A percentile compares a stretch with the other conserved stretches of the same genome.
These are phyloP conservation scores for Prosapia bicincta DNA, from an alignment of 2,888 invertebrate genomes.

Conservation along the genomic window DNA sequence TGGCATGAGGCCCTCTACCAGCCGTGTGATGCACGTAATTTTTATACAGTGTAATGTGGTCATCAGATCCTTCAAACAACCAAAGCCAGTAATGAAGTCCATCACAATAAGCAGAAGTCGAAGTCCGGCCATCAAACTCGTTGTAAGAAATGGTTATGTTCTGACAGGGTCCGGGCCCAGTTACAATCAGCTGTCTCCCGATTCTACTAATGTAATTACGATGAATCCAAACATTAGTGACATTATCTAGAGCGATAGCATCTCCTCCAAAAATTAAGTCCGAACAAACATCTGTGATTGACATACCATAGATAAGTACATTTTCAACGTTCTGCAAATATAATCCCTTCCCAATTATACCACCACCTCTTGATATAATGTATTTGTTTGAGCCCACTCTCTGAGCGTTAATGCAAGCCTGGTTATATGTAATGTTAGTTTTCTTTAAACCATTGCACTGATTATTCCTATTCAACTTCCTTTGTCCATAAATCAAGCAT, in stretches of 20 bases:
- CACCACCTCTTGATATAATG: conserved; percentile 4
- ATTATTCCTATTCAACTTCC: neutral
- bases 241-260: conserved; percentile 1
- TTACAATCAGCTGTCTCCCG: conserved; percentile 14
- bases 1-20: conserved; percentile 3
- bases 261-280: conserved; percentile 18
- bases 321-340: neutral
- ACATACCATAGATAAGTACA: conserved; percentile 8
- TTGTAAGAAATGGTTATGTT: neutral
- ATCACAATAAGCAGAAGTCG: conserved; percentile 6
- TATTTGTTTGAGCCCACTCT: conserved; percentile 8
- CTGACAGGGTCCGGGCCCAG: neutral
- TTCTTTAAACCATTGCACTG: conserved; percentile 4
- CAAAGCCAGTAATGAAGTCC: conserved; percentile 21
- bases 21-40: conserved; percentile 8
- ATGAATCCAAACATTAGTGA: conserved; percentile 3
- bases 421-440: neutral
- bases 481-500: neutral
- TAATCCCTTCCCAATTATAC: conserved; percentile 7
- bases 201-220: conserved; percentile 7
- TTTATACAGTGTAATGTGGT: conserved; percentile 8
- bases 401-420: neutral
- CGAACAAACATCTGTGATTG: conserved; percentile 12
- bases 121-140: conserved; percentile 16
- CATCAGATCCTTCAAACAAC: conserved; percentile 14